phyloP scores from a whole-genome alignment of 2,888 invertebrate genomes.

The Osedax fenrisi region DNA sequence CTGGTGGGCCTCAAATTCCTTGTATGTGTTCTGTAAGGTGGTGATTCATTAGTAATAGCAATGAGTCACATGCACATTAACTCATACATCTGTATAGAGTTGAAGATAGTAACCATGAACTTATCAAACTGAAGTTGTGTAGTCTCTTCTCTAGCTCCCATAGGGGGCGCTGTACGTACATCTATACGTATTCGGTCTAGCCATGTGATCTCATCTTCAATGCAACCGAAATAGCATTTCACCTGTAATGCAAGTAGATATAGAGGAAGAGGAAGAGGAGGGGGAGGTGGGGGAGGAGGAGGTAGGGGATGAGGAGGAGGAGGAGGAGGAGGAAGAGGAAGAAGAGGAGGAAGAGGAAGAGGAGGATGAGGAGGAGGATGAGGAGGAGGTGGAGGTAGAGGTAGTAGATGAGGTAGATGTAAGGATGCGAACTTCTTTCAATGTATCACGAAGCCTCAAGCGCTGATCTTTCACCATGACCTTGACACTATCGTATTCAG shows the following conservation, averaged over 20 bases:
- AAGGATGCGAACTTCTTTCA: slow-evolving; percentile 48
- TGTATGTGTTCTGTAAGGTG: slow-evolving; percentile 40
- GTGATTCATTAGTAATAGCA: too few species aligned
- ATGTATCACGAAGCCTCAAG: slow-evolving; percentile 46
- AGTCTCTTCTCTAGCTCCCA: slow-evolving; percentile 48
- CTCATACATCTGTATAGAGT: slow-evolving; percentile 21
- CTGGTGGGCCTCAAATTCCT: slow-evolving; percentile 31
- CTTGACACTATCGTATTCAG: slow-evolving; percentile 39
- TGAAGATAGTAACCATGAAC: slow-evolving; percentile 39
- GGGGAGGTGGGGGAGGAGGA: too few species aligned
- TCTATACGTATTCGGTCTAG: slow-evolving; percentile 43
- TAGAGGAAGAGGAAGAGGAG: too few species aligned
- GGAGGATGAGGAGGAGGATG: too few species aligned
- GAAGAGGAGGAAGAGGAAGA: too few species aligned
- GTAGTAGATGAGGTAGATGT: too few species aligned
- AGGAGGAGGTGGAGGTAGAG: too few species aligned
- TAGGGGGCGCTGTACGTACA: slow-evolving; percentile 43
- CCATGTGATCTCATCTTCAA: slow-evolving; percentile 47
- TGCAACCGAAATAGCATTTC: slow-evolving; percentile 47
- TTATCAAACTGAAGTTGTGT: slow-evolving; percentile 45
- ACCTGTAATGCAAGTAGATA: too few species aligned
- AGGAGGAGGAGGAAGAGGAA: too few species aligned
- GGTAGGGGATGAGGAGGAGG: too few species aligned
- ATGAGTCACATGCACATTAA: slow-evolving; percentile 8
- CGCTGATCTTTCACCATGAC: slow-evolving; percentile 44